These are phyloP conservation scores for Neoitamus cyanurus DNA, from an alignment of 2,888 invertebrate genomes.

Conservation along the genomic window DNA sequence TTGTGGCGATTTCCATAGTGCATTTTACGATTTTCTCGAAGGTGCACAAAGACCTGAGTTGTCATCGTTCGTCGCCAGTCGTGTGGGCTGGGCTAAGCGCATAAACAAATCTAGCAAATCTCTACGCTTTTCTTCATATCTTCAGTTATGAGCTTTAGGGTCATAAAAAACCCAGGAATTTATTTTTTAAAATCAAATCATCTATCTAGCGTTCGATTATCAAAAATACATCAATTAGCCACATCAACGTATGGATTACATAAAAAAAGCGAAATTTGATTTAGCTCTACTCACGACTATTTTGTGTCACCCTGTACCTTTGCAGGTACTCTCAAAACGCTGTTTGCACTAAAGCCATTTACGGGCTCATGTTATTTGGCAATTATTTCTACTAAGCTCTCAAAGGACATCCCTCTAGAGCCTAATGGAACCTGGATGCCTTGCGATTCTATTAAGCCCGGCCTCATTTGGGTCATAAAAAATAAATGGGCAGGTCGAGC, in stretches of 20 bases:
- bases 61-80: too few relatives aligned
- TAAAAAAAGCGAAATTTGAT: not conserved
- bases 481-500: constrained; percentile 3
- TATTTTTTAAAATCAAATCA: too few relatives aligned
- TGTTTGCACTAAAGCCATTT: not conserved
- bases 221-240: not conserved
- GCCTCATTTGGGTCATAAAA: constrained; percentile 29
- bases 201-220: too few relatives aligned
- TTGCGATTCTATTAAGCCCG: constrained; percentile 25
- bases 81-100: too few relatives aligned
- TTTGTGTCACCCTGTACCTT: not conserved
- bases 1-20: too few relatives aligned
- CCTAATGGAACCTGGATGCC: constrained; percentile 15
- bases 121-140: too few relatives aligned
- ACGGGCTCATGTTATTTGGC: not conserved
- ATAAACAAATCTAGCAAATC: too few relatives aligned
- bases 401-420: not conserved
- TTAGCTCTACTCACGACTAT: not conserved
- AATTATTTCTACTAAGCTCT: constrained; percentile 6
- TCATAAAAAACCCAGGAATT: too few relatives aligned
- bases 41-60: too few relatives aligned
- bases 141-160: too few relatives aligned
- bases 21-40: too few relatives aligned
- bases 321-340: not conserved
- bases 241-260: not conserved